Base-by-base conservation (phyloP, 2,888 invertebrate species). In the Tenthredo amoena region DNA sequence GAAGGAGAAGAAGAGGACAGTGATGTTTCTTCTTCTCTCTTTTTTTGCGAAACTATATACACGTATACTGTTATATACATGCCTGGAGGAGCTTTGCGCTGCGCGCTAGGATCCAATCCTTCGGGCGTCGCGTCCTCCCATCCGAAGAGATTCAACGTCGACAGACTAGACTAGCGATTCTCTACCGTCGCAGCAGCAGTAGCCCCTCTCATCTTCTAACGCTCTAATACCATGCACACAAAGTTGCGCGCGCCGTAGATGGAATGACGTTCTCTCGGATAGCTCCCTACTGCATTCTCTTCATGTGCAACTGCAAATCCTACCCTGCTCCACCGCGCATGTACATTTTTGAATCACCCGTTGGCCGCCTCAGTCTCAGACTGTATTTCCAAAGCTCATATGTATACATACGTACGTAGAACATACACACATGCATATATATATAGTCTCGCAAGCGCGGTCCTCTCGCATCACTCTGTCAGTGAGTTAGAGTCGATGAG, bases 341-440 rank as follows among this genome's bases (percentile, higher is more conserved):
- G 77, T 18, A 55, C 55, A 55, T 77, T 77, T 77, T 77, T 55
- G 68, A 68, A 68, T 68, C 68, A 34, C 15, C 34, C 68, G 68
- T 68, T 18, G 34, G 68, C 62, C 21, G 62, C 62, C 12, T 21
- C 26, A 62, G 26, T 68, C 68, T 34, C 21, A 4, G 62, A 62
- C 62, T 62, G 12, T 21, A 62, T 55, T n/a, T n/a, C n/a, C 55
- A n/a, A 50, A 6, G 50, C 62, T 62, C 62, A 50, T 34, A 26
- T 26, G 43, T 12, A 21, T 21, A 62, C 62, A 50, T 34, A 26
- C 10, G 18, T 50, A n/a, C n/a, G n/a, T n/a, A n/a, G n/a, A n/a
- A n/a, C n/a, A n/a, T n/a, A 18, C 50, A 55, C n/a, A 50, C 50
- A 50, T 50, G 18, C 50, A 50, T 50, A 50, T 6, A 43, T 50